Evolutionary conservation across 2,797 vertebrate genomes (phyloP), one percentile per base, ranked within the genome.

Genomic region (Carapus acus): DNA sequence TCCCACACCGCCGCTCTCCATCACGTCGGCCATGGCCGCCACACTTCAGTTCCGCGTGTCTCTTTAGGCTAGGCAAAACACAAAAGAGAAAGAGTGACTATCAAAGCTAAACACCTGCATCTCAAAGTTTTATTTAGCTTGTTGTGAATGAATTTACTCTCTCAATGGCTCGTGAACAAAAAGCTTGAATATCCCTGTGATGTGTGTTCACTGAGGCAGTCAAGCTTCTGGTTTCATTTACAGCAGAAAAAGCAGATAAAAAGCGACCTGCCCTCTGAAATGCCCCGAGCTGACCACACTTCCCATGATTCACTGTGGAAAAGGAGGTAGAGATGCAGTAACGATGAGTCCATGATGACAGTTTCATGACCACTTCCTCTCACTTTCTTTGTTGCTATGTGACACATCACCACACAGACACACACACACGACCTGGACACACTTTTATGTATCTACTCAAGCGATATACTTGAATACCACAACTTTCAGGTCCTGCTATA

Each of bases 21-120:
- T 71, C 59, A 89, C 84, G 37, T 88, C 88, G 1, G 86, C 87
- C 89, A 90, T 90, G 77, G 61, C 24, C 36, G 13, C n/a, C n/a
- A 58, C 45, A 60, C 44, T 37, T 79, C 62, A 42, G 60, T 49
- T 43, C n/a, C 72, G 53, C 38, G 67, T 43, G 61, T 54, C 63
- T 54, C 63, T 38, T 64, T 50, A 9, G 53, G 43, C 48, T 17
- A 62, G 33, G 58, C 16, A 49, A 3, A 47, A 47, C 54, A 38
- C 23, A 58, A 11, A 4, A 5, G 24, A n/a, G n/a, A n/a, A n/a
- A n/a, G n/a, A n/a, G n/a, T n/a, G n/a, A n/a, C n/a, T n/a, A n/a
- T n/a, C n/a, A n/a, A n/a, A n/a, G n/a, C n/a, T n/a, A n/a, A n/a
- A n/a, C n/a, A n/a, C n/a, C n/a, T n/a, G n/a, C n/a, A n/a, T n/a